Conservation (phyloP, 2,797 vertebrate species). For the Apogon talboti region DNA sequence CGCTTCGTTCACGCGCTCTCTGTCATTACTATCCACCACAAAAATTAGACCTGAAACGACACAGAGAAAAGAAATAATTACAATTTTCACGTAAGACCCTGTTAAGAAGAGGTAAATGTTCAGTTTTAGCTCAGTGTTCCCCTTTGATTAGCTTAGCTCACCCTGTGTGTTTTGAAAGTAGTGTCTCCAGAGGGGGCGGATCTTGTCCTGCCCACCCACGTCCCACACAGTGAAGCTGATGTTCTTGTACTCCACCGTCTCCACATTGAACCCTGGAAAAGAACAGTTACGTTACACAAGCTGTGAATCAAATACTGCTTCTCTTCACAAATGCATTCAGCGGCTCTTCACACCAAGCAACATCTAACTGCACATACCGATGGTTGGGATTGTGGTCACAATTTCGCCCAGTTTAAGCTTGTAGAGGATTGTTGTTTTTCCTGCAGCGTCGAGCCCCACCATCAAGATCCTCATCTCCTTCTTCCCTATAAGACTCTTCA, state of each 20-base stretch:
- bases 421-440: slow-evolving; percentile 98
- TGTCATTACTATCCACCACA: slow-evolving; percentile 98
- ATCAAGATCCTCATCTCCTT: slow-evolving; percentile 99
- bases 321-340: background rate
- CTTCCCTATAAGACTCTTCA: slow-evolving; percentile 96
- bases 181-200: slow-evolving; percentile 86
- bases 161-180: slow-evolving; percentile 86
- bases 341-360: too few species aligned
- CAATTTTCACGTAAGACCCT: background rate
- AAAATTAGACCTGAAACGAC: slow-evolving; percentile 90
- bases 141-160: slow-evolving; percentile 56
- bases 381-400: slow-evolving; percentile 97
- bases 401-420: slow-evolving; percentile 98
- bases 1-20: slow-evolving; percentile 96
- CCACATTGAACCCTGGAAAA: slow-evolving; percentile 85
- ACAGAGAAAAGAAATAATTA: background rate
- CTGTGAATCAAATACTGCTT: slow-evolving; percentile 5
- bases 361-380: slow-evolving; percentile 83
- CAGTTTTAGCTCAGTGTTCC: background rate
- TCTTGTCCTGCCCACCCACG: slow-evolving; percentile 87
- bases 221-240: slow-evolving; percentile 91
- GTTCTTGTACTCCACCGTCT: slow-evolving; percentile 87
- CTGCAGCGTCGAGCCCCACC: slow-evolving; percentile 96
- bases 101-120: slow-evolving; percentile 5
- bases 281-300: slow-evolving; percentile 6